Evolutionary conservation across 2,797 vertebrate species (phyloP).

Genomic region (Heterohyrax brucei): DNA sequence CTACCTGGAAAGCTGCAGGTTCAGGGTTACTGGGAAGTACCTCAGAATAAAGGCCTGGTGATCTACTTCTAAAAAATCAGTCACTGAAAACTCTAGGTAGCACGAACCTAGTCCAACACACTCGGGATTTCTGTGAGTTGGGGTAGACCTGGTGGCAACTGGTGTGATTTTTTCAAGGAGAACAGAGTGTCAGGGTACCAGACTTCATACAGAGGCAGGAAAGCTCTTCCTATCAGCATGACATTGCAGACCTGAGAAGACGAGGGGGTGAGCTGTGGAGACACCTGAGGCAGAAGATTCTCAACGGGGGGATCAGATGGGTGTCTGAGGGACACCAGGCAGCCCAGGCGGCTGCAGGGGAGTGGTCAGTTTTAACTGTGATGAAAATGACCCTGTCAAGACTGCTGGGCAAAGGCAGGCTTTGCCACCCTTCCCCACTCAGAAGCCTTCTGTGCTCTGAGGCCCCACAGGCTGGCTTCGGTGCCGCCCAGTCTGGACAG

Average conservation of each 20-base stretch:
- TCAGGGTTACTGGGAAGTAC: too few species aligned
- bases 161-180: not conserved
- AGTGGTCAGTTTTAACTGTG: not conserved
- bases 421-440: too few species aligned
- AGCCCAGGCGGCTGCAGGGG: not conserved
- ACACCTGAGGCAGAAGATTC: not conserved
- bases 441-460: not conserved
- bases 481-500: not conserved
- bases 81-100: not conserved
- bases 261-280: not conserved
- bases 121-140: not conserved
- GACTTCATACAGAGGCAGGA: rapidly evolving
- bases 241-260: too few species aligned
- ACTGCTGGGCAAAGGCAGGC: not conserved
- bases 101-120: not conserved
- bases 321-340: not conserved
- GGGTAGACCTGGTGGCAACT: too few species aligned
- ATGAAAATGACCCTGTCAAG: rapidly evolving
- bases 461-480: rapidly evolving
- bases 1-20: too few species aligned
- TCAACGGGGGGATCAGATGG: rapidly evolving
- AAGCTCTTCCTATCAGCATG: not conserved
- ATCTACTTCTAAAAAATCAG: too few species aligned
- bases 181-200: not conserved
- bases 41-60: not conserved